Evolutionary conservation across 2,888 invertebrate species (phyloP).

Genomic region (Apeira syringaria): DNA sequence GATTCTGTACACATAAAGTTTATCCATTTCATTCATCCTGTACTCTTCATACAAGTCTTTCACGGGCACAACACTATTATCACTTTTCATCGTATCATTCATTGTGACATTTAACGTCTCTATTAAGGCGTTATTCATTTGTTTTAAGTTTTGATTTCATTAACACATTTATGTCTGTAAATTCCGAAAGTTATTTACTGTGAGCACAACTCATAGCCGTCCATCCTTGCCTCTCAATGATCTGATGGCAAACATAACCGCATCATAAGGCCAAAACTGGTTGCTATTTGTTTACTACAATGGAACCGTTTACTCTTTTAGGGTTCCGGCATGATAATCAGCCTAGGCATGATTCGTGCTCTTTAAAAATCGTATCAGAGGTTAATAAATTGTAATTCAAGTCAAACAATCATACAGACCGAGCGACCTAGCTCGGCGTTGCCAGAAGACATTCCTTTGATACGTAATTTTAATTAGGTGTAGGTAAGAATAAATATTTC

Average conservation of each 20-base stretch:
- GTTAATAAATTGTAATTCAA: no score
- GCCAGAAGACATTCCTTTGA: no score
- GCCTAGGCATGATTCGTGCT: no score
- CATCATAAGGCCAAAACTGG: constrained; percentile 51
- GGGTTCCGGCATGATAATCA: no score
- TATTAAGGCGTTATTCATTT: constrained; percentile 2
- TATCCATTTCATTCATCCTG: constrained; percentile 58
- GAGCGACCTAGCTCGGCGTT: no score
- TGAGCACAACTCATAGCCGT: constrained; percentile 52
- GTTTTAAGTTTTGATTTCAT: constrained; percentile 10
- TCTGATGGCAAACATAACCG: constrained; percentile 50
- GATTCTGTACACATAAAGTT: constrained; percentile 75
- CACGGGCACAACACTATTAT: constrained; percentile 56
- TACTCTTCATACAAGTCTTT: constrained; percentile 64
- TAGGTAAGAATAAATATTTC: no score
- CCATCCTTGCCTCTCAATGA: constrained; percentile 53
- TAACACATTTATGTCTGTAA: no score
- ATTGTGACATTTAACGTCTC: constrained; percentile 4
- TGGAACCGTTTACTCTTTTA: constrained; percentile 63
- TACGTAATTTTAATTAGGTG: no score
- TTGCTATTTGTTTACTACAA: constrained; percentile 52
- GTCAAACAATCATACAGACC: no score
- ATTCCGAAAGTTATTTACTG: background rate
- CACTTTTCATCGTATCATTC: constrained; percentile 36
- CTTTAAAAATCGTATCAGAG: no score